Evolutionary conservation across 2,888 invertebrate genomes (phyloP).

Genomic region (Machimus rusticus): DNA sequence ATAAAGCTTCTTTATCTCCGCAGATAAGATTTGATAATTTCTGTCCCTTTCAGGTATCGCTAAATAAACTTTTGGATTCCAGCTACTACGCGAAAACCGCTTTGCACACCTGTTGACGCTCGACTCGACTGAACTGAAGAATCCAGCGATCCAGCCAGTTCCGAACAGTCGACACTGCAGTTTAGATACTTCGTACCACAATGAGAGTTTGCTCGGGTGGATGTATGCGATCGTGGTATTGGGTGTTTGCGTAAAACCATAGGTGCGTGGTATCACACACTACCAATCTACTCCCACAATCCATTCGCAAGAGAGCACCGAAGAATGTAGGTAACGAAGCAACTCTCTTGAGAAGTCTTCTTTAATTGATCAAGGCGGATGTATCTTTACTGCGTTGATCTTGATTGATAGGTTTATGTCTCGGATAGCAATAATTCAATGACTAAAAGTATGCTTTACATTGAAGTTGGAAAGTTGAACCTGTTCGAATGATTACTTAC

Average conservation of each 20-base stretch:
- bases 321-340: neutral
- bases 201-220: neutral
- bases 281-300: neutral
- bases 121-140: constrained; percentile 25
- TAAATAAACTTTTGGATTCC: neutral
- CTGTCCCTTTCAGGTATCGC: neutral
- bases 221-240: neutral
- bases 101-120: constrained; percentile 37
- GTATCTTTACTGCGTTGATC: neutral
- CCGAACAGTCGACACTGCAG: neutral
- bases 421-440: neutral
- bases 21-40: neutral
- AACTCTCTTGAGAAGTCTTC: neutral
- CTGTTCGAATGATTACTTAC: neutral
- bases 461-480: neutral
- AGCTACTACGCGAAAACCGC: constrained; percentile 10
- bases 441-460: neutral
- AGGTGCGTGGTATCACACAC: neutral
- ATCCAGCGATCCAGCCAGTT: neutral
- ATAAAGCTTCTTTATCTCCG: neutral
- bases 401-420: neutral
- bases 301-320: neutral
- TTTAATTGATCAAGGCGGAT: neutral
- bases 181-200: neutral
- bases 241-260: neutral